Conservation (phyloP, 2,797 vertebrate genomes). For the Anisognathus igniventris region DNA sequence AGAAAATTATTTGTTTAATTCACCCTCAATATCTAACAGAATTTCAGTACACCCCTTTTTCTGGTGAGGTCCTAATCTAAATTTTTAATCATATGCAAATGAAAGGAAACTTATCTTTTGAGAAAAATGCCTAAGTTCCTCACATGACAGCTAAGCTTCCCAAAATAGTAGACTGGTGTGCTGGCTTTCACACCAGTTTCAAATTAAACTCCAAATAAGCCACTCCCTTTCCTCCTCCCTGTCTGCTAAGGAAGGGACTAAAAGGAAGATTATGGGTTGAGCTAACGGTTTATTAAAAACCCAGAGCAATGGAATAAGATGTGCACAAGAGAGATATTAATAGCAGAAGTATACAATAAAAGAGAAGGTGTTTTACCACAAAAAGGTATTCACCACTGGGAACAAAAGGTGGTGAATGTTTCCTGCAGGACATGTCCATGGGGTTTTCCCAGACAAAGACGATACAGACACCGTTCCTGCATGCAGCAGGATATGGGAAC, state of each 20-base stretch:
- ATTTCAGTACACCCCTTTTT: background rate
- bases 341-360: background rate
- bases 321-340: rapidly evolving
- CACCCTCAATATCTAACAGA: background rate
- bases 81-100: background rate
- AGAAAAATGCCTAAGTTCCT: background rate
- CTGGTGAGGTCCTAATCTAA: background rate
- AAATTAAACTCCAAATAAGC: background rate
- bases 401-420: background rate
- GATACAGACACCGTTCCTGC: background rate
- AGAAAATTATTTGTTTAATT: background rate
- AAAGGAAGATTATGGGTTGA: background rate
- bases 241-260: background rate
- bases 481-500: rapidly evolving
- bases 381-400: background rate
- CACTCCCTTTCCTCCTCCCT: background rate
- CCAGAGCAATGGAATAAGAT: background rate
- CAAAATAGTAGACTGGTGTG: background rate
- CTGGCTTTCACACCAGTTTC: background rate
- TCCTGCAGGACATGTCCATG: background rate
- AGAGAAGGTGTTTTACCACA: background rate
- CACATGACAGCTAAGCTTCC: background rate
- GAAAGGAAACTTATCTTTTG: background rate
- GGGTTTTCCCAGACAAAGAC: background rate
- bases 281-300: background rate